These are phyloP conservation scores for Paradisaea rubra DNA, from an alignment of 2,113 vertebrate genomes.

Conservation along the genomic window DNA sequence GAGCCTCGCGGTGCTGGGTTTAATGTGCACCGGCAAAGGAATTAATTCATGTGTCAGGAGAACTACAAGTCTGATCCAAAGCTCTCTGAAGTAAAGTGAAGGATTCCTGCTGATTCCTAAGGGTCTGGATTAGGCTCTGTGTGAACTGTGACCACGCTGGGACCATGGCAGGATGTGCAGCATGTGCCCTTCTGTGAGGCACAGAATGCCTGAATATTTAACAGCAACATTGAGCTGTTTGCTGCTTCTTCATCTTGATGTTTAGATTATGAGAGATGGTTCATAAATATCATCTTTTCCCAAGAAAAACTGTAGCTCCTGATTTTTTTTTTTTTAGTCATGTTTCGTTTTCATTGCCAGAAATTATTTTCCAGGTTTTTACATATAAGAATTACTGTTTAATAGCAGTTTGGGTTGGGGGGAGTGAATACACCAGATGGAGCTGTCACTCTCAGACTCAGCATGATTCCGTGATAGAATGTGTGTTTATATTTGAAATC, in stretches of 20 bases:
- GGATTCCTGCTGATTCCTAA: not conserved
- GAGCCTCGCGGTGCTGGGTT: rapidly evolving
- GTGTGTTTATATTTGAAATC: not conserved
- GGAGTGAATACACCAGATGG: constrained; percentile 38
- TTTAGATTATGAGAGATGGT: not conserved
- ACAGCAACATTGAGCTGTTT: not conserved
- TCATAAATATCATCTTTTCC: not conserved
- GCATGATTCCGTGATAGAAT: not conserved
- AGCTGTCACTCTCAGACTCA: constrained; percentile 30
- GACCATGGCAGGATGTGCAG: rapidly evolving
- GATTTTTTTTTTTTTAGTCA: not conserved
- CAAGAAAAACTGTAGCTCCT: not conserved
- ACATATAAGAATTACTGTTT: not conserved
- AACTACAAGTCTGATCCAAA: not conserved
- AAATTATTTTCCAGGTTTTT: not conserved
- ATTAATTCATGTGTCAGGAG: not conserved
- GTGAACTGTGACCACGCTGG: not conserved
- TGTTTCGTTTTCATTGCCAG: not conserved
- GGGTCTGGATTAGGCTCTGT: not conserved
- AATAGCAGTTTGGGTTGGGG: not conserved
- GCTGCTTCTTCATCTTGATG: not conserved
- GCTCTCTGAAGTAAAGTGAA: not conserved
- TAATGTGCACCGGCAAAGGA: not conserved
- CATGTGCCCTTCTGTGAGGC: not conserved
- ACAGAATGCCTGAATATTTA: not conserved